These are phyloP conservation scores for Phalacrocorax pelagicus DNA, from an alignment of 2,113 vertebrate species.

Conservation along the genomic window DNA sequence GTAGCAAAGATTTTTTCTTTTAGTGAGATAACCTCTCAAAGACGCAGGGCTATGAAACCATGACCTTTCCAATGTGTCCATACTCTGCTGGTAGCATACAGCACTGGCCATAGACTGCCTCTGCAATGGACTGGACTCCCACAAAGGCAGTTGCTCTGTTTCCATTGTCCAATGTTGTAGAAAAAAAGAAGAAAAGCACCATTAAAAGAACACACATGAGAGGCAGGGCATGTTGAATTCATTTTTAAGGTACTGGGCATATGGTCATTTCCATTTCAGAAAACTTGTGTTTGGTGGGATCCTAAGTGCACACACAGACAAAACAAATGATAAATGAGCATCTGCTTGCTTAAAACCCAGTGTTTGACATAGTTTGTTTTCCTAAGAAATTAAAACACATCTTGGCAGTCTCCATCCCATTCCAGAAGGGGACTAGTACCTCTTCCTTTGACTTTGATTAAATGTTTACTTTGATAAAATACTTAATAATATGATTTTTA, in stretches of 20 bases:
- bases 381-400: constrained; percentile 63
- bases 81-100: not conserved
- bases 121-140: not conserved
- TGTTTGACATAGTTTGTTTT: constrained; percentile 67
- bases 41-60: not conserved
- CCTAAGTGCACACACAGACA: constrained; percentile 15
- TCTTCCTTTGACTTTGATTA: constrained; percentile 67
- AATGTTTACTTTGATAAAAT: constrained; percentile 60
- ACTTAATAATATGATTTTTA: constrained; percentile 30
- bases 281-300: constrained; percentile 42
- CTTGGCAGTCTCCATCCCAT: constrained; percentile 60
- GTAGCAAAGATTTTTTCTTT: not conserved
- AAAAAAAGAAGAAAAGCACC: constrained; percentile 3
- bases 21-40: not conserved
- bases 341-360: constrained; percentile 62
- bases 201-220: not conserved
- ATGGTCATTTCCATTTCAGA: constrained; percentile 58
- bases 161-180: not conserved
- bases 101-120: not conserved
- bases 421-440: constrained; percentile 52
- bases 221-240: constrained; percentile 34
- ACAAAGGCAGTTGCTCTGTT: not conserved
- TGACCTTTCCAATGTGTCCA: not conserved
- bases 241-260: constrained; percentile 54
- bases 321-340: constrained; percentile 63